A percentile compares a stretch with the other conserved stretches of the same genome.
These are phyloP conservation scores for Diachasmimorpha longicaudata DNA, from an alignment of 1,140 invertebrate species.

Conservation along the genomic window DNA sequence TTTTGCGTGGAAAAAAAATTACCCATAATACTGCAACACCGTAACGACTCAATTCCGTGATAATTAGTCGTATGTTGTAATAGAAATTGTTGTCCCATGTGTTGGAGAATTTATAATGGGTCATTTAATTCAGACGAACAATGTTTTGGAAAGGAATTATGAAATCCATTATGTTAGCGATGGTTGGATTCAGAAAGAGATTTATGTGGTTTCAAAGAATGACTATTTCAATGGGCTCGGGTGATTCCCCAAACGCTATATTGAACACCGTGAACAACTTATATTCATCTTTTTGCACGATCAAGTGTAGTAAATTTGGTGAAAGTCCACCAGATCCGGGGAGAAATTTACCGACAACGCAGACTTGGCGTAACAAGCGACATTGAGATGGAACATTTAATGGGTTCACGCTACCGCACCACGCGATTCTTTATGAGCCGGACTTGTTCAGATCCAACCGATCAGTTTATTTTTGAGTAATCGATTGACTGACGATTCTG, in stretches of 20 bases:
- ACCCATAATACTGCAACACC: background rate
- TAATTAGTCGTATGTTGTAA: background rate
- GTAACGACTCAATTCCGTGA: background rate
- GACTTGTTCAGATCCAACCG: background rate
- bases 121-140: background rate
- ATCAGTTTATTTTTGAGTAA: constrained; percentile 17
- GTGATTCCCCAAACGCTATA: background rate
- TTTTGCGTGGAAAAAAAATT: background rate
- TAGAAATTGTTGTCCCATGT: background rate
- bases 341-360: constrained; percentile 19
- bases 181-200: background rate
- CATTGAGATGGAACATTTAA: constrained; percentile 22
- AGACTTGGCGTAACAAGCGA: constrained; percentile 16
- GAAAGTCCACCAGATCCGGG: constrained; percentile 20
- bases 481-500: constrained; percentile 12
- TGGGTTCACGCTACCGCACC: constrained; percentile 18
- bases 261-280: background rate
- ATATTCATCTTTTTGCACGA: constrained; percentile 18
- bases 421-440: background rate
- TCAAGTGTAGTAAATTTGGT: constrained; percentile 19
- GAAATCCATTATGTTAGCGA: background rate
- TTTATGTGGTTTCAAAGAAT: background rate
- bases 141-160: background rate
- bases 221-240: background rate
- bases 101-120: background rate